These are phyloP conservation scores for Acholoe squamosa DNA, from an alignment of 2,888 invertebrate species.

Conservation along the genomic window DNA sequence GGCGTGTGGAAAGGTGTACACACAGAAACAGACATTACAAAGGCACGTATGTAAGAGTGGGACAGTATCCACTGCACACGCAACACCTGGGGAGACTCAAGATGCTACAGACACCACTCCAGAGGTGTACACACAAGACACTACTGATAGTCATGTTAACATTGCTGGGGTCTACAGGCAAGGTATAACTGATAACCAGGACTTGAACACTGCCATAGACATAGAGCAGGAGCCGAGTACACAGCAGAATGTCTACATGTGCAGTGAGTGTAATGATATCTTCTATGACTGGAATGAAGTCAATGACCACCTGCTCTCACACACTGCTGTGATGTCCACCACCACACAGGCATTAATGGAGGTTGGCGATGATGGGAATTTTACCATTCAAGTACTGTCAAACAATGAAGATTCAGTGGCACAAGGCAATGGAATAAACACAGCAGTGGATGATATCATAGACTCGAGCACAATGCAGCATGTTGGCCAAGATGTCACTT, in stretches of 20 bases:
- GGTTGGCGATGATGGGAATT: not conserved
- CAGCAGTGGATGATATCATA: not conserved
- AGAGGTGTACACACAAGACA: not conserved
- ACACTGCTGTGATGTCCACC: not conserved
- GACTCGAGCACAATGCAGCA: not conserved
- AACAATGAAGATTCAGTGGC: not conserved
- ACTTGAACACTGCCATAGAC: no score
- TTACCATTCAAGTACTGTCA: not conserved
- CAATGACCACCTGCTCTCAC: not conserved
- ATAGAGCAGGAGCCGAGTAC: not conserved
- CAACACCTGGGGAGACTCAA: not conserved
- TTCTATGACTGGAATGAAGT: conserved; percentile 30
- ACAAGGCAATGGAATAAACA: not conserved
- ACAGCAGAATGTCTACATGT: conserved; percentile 46
- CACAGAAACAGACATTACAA: not conserved
- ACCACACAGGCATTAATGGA: not conserved
- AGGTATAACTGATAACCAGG: no score
- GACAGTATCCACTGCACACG: not conserved
- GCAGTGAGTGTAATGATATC: conserved; percentile 20
- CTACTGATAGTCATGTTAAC: not conserved
- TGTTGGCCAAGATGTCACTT: not conserved
- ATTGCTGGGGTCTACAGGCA: not conserved
- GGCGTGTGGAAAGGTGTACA: conserved; percentile 13
- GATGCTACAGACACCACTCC: not conserved
- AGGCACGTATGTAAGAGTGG: not conserved